A percentile compares a stretch with the other conserved stretches of the same genome.
phyloP scores from a whole-genome alignment of 2,888 invertebrate species.

The Norana najaformis region DNA sequence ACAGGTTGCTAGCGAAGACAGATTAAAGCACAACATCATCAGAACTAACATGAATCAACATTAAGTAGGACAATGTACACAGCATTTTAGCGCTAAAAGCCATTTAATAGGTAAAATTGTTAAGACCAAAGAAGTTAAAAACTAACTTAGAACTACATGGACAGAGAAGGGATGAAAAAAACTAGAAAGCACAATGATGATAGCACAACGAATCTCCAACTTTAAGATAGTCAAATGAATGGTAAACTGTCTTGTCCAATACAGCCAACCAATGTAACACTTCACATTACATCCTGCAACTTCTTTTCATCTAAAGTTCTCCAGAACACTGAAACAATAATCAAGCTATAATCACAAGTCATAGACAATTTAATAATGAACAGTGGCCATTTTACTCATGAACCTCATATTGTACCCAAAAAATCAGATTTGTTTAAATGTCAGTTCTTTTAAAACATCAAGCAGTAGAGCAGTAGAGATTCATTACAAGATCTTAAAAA shows the following conservation, averaged over 20 bases:
- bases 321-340: slow-evolving; percentile 15
- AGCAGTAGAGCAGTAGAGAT: neutral
- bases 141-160: neutral
- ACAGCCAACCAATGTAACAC: neutral
- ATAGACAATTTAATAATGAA: neutral
- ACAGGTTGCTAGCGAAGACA: neutral
- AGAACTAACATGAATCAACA: slow-evolving; percentile 5
- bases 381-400: neutral
- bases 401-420: neutral
- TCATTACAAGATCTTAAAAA: neutral
- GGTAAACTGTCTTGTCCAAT: too few relatives aligned
- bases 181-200: neutral
- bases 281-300: neutral
- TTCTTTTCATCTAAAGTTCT: neutral
- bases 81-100: neutral
- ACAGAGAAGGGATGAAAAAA: slow-evolving; percentile 13
- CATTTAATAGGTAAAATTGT: neutral
- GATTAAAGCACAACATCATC: neutral
- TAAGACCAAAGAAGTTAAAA: slow-evolving; percentile 10
- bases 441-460: neutral
- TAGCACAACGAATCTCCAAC: neutral
- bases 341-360: neutral
- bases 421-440: neutral
- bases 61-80: slow-evolving; percentile 13
- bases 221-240: neutral